phyloP scores from a whole-genome alignment of 2,113 vertebrate species.

The Acanthisitta chloris region DNA sequence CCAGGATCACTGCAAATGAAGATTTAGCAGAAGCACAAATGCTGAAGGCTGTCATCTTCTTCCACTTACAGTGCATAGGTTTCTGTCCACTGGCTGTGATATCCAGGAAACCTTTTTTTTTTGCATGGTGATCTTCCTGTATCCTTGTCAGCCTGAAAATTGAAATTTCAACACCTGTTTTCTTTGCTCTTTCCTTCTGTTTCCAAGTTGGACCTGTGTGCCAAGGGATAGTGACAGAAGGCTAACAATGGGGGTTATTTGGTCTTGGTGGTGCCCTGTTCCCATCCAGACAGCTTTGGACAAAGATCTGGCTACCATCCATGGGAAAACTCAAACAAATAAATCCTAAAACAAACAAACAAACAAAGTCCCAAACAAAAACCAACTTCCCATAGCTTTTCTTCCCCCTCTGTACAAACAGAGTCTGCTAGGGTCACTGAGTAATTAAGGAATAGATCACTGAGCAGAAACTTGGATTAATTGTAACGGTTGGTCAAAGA shows the following conservation, averaged over 20 bases:
- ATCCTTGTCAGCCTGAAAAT: not conserved
- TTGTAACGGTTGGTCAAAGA: not conserved
- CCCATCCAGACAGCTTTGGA: not conserved
- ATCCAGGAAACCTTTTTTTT: not conserved
- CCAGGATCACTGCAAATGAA: not conserved
- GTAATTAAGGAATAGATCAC: not conserved
- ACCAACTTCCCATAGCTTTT: not conserved
- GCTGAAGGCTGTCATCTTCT: not conserved
- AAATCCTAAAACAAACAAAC: not conserved
- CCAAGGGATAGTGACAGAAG: conserved; percentile 7
- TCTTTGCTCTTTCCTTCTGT: not conserved
- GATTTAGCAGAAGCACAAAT: not conserved
- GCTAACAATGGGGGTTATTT: not conserved
- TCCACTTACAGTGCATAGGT: not conserved
- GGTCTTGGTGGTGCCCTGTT: not conserved
- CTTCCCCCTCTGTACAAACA: not conserved
- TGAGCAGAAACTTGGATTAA: not conserved
- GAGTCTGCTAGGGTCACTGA: not conserved
- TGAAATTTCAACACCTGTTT: conserved; percentile 18
- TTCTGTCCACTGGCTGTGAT: not conserved
- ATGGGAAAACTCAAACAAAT: not conserved
- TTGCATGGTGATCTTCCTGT: not conserved
- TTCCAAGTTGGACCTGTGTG: not conserved
- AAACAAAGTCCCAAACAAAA: not conserved
- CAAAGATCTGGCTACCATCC: not conserved